Percentiles rank a stretch among this genome's conserved stretches.
phyloP scores from a whole-genome alignment of 2,797 vertebrate species.

The Paguma larvata region DNA sequence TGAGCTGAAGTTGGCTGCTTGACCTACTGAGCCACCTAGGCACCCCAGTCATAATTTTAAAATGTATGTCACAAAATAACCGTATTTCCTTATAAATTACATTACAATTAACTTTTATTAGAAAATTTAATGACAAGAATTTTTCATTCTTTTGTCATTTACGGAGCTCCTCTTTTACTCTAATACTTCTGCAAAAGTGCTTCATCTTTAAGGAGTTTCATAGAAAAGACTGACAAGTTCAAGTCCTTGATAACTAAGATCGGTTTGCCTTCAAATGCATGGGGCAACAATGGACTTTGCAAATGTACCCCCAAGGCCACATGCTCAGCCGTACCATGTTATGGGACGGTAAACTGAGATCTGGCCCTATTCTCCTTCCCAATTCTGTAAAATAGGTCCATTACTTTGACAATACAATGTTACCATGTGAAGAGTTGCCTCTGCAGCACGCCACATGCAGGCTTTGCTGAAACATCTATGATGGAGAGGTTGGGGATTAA shows the following conservation, averaged over 20 bases:
- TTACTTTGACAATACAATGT: background rate
- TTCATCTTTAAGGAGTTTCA: background rate
- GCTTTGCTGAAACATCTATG: background rate
- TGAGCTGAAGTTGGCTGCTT: too few species aligned
- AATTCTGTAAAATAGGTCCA: background rate
- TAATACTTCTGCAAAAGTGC: background rate
- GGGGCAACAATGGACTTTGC: background rate
- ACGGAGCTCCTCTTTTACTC: background rate
- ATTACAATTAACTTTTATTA: background rate
- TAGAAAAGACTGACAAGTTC: background rate
- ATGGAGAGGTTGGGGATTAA: background rate
- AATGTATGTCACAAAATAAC: background rate
- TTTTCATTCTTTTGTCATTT: background rate
- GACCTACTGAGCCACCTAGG: too few species aligned
- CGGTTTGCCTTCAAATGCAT: background rate
- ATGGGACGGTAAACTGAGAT: background rate
- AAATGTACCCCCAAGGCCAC: background rate
- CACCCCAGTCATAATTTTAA: background rate
- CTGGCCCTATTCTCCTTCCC: background rate
- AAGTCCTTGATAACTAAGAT: background rate
- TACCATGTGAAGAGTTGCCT: background rate
- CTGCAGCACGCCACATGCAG: background rate
- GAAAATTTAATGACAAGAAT: background rate
- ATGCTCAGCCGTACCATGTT: background rate
- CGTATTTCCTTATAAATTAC: background rate